A percentile compares a stretch with the other conserved stretches of the same genome.
These are phyloP conservation scores for Helostoma temminkii DNA, from an alignment of 2,797 vertebrate genomes.

Conservation along the genomic window DNA sequence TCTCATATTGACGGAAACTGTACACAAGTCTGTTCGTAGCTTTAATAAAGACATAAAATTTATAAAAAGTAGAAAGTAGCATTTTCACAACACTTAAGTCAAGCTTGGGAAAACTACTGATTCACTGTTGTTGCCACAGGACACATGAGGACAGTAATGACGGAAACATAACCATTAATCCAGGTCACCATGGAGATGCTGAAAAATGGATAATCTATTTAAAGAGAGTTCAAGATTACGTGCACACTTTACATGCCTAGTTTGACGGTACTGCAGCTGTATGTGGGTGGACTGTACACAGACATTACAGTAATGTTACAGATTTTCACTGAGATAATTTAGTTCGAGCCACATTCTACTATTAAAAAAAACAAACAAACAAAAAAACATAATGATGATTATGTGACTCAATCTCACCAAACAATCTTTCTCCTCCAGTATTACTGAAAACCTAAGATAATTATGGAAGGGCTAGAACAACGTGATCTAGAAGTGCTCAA, in stretches of 20 bases:
- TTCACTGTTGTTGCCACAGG: not conserved
- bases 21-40: constrained; percentile 3
- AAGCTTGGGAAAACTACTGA: not conserved
- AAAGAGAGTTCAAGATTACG: not conserved
- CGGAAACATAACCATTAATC: not conserved
- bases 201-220: constrained; percentile 12
- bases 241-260: not conserved
- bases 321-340: constrained; percentile 7
- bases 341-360: constrained; percentile 1
- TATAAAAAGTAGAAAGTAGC: no score
- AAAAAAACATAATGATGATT: not conserved
- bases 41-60: not conserved
- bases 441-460: not conserved
- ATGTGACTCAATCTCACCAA: not conserved
- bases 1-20: not conserved
- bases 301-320: not conserved
- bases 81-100: not conserved
- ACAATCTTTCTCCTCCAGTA: not conserved
- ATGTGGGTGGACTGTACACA: constrained; percentile 3
- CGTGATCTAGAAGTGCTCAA: fast-evolving
- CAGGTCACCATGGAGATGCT: not conserved
- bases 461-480: no score
- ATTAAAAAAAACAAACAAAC: not conserved
- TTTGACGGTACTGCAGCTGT: not conserved
- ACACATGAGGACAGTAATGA: constrained; percentile 1